These are phyloP conservation scores for Phalacrocorax brasilianus DNA, from an alignment of 2,113 vertebrate genomes.

Conservation along the genomic window DNA sequence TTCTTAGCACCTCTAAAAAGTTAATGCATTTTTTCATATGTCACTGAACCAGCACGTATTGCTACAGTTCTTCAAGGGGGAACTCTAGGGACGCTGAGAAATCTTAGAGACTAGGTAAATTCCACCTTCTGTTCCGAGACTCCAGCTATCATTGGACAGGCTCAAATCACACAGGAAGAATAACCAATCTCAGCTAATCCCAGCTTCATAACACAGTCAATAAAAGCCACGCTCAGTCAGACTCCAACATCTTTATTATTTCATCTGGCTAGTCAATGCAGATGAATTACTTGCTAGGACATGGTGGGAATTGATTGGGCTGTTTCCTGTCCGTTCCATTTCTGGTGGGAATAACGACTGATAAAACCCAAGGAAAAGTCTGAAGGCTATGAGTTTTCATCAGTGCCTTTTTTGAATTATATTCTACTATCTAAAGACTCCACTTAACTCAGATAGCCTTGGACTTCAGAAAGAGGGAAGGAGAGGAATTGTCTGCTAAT, in stretches of 20 bases:
- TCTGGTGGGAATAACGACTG: not conserved
- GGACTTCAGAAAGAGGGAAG: not conserved
- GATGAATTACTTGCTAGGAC: conserved; percentile 21
- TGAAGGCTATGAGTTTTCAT: not conserved
- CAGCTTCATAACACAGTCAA: not conserved
- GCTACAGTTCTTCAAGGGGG: not conserved
- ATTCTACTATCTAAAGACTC: not conserved
- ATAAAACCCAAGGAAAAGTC: conserved; percentile 2
- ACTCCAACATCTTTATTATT: conserved; percentile 7
- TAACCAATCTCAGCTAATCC: not conserved
- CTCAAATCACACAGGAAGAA: conserved; percentile 1
- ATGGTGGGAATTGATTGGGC: conserved; percentile 2
- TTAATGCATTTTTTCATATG: not conserved
- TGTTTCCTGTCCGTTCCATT: conserved; percentile 15
- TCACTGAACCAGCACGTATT: not conserved
- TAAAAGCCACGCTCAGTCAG: not conserved
- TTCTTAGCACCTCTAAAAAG: not conserved
- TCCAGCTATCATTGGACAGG: not conserved
- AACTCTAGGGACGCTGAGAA: not conserved
- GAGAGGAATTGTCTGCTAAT: not conserved
- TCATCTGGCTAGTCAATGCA: not conserved
- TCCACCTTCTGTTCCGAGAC: not conserved
- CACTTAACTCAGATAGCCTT: not conserved
- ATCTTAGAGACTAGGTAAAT: not conserved
- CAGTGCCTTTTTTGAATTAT: not conserved